A percentile compares a stretch with the other conserved stretches of the same genome.
These are phyloP conservation scores for Tigriopus japonicus DNA, from an alignment of 1,140 invertebrate species.

Conservation along the genomic window DNA sequence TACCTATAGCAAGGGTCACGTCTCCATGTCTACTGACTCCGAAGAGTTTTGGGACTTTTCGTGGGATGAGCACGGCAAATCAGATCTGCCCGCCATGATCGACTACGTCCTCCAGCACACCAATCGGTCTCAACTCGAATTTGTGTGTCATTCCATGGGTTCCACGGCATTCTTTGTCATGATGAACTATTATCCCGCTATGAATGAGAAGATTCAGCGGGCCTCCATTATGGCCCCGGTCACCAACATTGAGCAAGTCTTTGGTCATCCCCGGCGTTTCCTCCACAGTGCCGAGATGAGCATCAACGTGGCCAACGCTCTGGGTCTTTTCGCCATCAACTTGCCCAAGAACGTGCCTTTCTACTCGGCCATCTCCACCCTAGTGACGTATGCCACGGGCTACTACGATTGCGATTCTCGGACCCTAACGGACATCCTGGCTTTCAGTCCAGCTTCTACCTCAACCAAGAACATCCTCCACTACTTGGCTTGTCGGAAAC, in stretches of 20 bases:
- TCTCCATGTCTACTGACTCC: constrained; percentile 17
- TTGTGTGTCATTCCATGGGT: constrained; percentile 40
- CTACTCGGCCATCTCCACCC: too few relatives aligned
- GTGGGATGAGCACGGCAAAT: constrained; percentile 54
- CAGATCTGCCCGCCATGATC: constrained; percentile 46
- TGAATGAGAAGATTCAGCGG: constrained; percentile 27
- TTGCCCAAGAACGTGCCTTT: too few relatives aligned
- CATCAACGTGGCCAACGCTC: too few relatives aligned
- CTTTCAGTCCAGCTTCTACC: not conserved
- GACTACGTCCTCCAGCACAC: constrained; percentile 41
- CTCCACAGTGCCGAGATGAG: too few relatives aligned
- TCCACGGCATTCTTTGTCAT: constrained; percentile 44
- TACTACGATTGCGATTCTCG: too few relatives aligned
- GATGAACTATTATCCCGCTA: constrained; percentile 38
- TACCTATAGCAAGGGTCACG: constrained; percentile 25
- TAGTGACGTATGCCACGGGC: too few relatives aligned
- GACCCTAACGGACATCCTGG: not conserved
- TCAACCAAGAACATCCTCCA: not conserved
- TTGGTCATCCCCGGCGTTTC: constrained; percentile 33
- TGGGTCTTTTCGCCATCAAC: too few relatives aligned
- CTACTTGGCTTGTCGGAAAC: not conserved
- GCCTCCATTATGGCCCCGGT: constrained; percentile 45
- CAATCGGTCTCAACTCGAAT: constrained; percentile 36
- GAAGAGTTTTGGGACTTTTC: constrained; percentile 16
- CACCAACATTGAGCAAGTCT: constrained; percentile 43